Conservation (phyloP, 2,113 vertebrate genomes). For the Alosa alosa region DNA sequence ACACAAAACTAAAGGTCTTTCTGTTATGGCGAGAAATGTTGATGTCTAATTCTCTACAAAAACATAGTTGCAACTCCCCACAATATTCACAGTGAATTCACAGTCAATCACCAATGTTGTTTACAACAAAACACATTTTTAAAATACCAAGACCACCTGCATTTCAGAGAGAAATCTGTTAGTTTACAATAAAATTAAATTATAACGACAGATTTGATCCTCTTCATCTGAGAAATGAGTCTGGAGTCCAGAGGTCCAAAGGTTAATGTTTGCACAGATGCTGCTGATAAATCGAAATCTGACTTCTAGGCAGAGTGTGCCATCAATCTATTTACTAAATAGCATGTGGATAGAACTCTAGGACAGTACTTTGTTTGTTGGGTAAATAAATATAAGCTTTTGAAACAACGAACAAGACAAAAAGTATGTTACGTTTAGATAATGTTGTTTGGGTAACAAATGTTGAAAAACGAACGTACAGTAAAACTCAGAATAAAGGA, state of each 20-base stretch:
- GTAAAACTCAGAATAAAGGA: neutral
- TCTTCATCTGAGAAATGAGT: neutral
- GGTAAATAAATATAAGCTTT: neutral
- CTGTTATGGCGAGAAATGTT: neutral
- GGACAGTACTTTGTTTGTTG: neutral
- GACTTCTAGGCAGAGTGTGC: neutral
- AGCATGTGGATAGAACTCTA: too few species aligned
- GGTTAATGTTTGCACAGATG: slow-evolving; percentile 5
- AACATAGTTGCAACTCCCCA: neutral
- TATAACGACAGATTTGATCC: neutral
- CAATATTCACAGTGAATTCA: neutral
- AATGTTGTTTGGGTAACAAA: neutral
- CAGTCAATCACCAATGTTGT: neutral
- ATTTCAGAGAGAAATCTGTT: neutral
- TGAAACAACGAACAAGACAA: neutral
- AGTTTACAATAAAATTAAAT: neutral
- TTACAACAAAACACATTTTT: neutral
- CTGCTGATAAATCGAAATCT: neutral
- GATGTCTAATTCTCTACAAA: neutral
- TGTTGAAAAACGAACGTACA: neutral
- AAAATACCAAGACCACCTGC: neutral
- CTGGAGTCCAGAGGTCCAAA: neutral
- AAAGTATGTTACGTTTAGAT: neutral
- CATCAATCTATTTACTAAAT: neutral
- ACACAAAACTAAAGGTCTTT: neutral